Conservation (phyloP, 1,140 invertebrate genomes). For the Phymorhynchus buccinoides region DNA sequence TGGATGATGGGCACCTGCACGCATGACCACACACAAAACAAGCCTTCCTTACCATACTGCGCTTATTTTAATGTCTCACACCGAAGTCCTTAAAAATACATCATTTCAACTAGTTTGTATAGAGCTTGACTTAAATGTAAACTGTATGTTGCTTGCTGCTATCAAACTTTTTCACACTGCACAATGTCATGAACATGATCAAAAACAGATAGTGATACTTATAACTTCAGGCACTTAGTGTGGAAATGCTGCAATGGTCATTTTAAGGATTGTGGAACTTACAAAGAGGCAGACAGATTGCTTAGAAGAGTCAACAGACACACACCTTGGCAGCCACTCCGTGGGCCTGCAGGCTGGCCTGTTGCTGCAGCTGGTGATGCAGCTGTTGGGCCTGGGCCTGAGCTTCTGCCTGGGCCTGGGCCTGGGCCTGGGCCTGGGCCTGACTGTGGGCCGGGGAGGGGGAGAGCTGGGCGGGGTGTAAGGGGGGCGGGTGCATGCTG, state of each 20-base stretch:
- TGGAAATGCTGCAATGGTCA: no score
- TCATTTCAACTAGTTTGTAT: not conserved
- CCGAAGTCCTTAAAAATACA: not conserved
- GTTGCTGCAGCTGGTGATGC: constrained; percentile 68
- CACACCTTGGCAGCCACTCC: constrained; percentile 10
- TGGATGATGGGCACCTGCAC: constrained; percentile 32
- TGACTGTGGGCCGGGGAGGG: constrained; percentile 82
- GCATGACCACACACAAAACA: no score
- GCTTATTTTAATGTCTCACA: not conserved
- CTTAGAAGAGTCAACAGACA: not conserved
- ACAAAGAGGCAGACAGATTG: not conserved
- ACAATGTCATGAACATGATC: no score
- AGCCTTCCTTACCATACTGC: not conserved
- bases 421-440: constrained; percentile 71
- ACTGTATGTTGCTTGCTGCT: no score
- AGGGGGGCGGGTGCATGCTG: constrained; percentile 57
- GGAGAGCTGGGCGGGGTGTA: constrained; percentile 72
- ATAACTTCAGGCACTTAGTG: no score
- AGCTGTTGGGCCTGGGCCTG: constrained; percentile 79
- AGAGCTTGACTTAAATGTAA: no score
- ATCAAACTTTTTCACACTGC: no score
- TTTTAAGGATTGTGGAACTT: no score
- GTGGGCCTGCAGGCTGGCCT: not conserved
- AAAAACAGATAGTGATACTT: no score
- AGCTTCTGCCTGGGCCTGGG: constrained; percentile 23